phyloP scores from a whole-genome alignment of 2,797 vertebrate species.

The Sebastiscus albofasciatus region DNA sequence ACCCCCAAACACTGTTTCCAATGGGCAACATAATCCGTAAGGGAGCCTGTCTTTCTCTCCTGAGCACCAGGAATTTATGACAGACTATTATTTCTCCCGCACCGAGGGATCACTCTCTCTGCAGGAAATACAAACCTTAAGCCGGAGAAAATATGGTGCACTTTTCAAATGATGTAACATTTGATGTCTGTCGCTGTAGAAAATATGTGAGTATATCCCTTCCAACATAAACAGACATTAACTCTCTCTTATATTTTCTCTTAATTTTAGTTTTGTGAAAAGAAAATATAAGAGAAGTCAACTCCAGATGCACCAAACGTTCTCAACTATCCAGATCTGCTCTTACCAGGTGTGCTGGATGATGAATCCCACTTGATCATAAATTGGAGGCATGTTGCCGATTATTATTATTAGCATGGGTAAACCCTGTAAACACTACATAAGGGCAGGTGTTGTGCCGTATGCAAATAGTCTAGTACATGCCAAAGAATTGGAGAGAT shows the following conservation, averaged over 20 bases:
- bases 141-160: background rate
- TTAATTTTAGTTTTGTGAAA: background rate
- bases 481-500: too few species aligned
- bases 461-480: too few species aligned
- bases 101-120: background rate
- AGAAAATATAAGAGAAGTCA: background rate
- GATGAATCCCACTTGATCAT: background rate
- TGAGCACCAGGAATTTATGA: slow-evolving; percentile 28
- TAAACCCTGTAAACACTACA: background rate
- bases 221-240: background rate
- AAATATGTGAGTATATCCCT: background rate
- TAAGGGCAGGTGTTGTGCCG: too few species aligned
- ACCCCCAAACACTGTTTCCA: slow-evolving; percentile 50
- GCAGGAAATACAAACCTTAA: background rate
- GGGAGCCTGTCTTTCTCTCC: slow-evolving; percentile 27
- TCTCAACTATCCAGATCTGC: background rate
- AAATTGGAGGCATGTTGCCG: background rate
- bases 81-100: background rate
- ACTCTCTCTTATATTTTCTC: background rate
- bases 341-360: background rate
- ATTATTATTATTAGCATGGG: background rate
- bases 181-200: background rate
- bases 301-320: background rate
- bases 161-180: background rate
- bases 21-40: slow-evolving; percentile 54